Conservation (phyloP, 2,797 vertebrate species). For the Falco concolor region DNA sequence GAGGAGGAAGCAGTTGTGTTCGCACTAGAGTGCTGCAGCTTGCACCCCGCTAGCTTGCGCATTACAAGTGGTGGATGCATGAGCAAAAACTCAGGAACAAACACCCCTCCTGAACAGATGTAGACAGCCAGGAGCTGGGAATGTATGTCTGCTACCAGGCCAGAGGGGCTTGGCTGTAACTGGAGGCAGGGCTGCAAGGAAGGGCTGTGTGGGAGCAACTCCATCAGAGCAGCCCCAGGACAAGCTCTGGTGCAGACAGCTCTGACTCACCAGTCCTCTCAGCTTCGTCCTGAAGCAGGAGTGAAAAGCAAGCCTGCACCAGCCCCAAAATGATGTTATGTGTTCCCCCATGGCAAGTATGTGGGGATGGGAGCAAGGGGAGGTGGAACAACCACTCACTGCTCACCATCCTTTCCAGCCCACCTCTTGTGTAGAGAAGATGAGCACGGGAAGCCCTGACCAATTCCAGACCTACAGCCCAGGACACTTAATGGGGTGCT, state of each 20-base stretch:
- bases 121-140: neutral
- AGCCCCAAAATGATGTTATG: accelerated
- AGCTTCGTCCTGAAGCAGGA: neutral
- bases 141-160: neutral
- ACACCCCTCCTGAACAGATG: neutral
- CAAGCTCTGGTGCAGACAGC: neutral
- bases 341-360: neutral
- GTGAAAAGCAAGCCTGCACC: neutral
- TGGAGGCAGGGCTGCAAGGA: accelerated
- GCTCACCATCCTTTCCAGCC: neutral
- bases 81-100: neutral
- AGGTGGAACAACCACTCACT: accelerated
- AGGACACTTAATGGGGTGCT: neutral
- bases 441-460: neutral
- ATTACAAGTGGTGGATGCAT: neutral
- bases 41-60: neutral
- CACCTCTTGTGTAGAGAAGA: neutral
- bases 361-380: neutral
- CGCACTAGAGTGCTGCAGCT: neutral
- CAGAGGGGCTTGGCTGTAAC: neutral
- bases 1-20: neutral
- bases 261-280: neutral
- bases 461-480: neutral
- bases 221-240: neutral
- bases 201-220: neutral